Evolutionary conservation across 2,888 invertebrate genomes (phyloP), one percentile per base, ranked within the genome.

Genomic region (Octonoba sinensis): DNA sequence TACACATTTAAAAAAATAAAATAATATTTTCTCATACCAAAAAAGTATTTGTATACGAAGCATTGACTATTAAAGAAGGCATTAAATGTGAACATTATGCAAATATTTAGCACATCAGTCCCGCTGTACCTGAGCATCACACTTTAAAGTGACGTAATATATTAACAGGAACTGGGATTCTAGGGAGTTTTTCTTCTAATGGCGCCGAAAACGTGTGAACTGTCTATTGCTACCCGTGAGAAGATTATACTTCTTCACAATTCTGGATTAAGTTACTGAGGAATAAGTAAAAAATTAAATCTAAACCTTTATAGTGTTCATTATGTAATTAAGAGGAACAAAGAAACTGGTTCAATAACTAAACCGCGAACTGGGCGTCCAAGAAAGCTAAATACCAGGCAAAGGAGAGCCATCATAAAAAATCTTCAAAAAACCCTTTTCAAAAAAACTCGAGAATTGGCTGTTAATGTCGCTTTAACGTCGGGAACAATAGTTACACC

Each of bases 311-410:
- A 16, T 54, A 6, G 54, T 54, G 54, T 54, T 54, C 54, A 18
- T 6, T 54, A 54, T 54, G 16, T 54, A 54, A 54, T 54, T 54
- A 54, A 54, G 54, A 54, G 54, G 6, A 54, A 54, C 16, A 54
- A 54, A 54, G 16, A 54, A 18, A 54, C 54, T 54, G 54, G 54
- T 54, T 54, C 54, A 15, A 15, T 54, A 54, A 54, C 16, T 54
- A 54, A 54, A 18, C 54, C 54, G 54, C 54, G 54, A 54, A 54
- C 54, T 54, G 54, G 54, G 54, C 54, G 54, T 54, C 54, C 54
- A 54, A 54, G 54, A 54, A 54, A 54, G 54, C 54, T 54, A 54
- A 18, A 54, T 54, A 18, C 54, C 6, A 54, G 54, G 54, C 11
- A 54, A 54, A 54, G 54, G 16, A 54, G 54, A n/a, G n/a, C n/a